Evolutionary conservation across 2,797 vertebrate species (phyloP).

Genomic region (Fundulus diaphanus): DNA sequence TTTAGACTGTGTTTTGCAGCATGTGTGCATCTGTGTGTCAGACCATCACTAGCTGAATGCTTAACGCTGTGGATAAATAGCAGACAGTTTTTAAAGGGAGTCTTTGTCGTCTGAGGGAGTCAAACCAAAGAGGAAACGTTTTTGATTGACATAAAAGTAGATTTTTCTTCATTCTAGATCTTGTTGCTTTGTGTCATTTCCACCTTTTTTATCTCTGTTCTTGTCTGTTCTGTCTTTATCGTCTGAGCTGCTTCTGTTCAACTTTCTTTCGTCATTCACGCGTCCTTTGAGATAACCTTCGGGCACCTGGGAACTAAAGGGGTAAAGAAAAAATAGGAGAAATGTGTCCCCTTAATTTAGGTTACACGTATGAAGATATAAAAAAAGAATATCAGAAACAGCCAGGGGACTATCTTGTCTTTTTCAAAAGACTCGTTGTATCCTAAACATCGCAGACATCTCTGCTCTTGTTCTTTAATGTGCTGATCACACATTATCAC

Average conservation of each 20-base stretch:
- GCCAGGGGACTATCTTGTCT: background rate
- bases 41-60: slow-evolving; percentile 24
- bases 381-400: background rate
- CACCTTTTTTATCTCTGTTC: background rate
- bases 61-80: slow-evolving; percentile 59
- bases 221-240: background rate
- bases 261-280: background rate
- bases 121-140: slow-evolving; percentile 40
- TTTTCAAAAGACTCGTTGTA: background rate
- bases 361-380: background rate
- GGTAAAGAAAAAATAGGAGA: background rate
- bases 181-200: background rate
- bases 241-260: background rate
- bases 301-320: background rate
- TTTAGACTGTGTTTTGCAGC: slow-evolving; percentile 8
- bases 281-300: background rate
- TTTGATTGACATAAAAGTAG: slow-evolving; percentile 4
- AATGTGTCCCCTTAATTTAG: slow-evolving; percentile 2
- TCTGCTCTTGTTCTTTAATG: background rate
- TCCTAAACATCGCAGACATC: background rate
- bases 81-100: slow-evolving; percentile 56
- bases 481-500: background rate
- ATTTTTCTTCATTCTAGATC: slow-evolving; percentile 2
- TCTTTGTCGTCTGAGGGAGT: slow-evolving; percentile 41
- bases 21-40: slow-evolving; percentile 27